Conservation (phyloP, 2,113 vertebrate species). For the Rhineura floridana region DNA sequence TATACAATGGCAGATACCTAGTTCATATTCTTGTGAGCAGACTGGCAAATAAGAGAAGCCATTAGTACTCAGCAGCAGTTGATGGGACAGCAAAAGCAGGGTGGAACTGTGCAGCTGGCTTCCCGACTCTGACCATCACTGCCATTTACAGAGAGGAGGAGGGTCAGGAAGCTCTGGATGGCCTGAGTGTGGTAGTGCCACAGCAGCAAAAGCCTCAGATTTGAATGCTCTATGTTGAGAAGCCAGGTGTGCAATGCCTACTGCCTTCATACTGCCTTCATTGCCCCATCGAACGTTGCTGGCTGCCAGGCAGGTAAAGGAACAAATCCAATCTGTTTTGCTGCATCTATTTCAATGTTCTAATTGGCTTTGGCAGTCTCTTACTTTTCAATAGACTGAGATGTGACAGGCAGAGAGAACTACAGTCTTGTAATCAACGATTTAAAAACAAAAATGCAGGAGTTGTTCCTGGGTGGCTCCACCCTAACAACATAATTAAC, state of each 20-base stretch:
- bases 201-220: too few relatives aligned
- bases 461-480: not conserved
- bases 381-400: not conserved
- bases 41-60: not conserved
- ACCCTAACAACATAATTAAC: not conserved
- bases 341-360: not conserved
- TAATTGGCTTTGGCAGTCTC: not conserved
- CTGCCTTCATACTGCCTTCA: too few relatives aligned
- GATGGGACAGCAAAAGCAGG: too few relatives aligned
- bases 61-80: too few relatives aligned
- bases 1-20: not conserved
- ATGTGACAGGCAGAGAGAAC: not conserved
- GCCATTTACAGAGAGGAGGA: too few relatives aligned
- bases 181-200: too few relatives aligned
- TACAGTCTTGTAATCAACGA: not conserved
- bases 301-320: not conserved
- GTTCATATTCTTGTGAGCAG: not conserved
- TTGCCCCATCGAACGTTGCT: too few relatives aligned
- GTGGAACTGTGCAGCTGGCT: too few relatives aligned
- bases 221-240: too few relatives aligned
- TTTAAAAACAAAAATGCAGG: not conserved
- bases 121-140: too few relatives aligned
- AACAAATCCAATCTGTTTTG: not conserved
- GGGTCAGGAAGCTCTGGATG: too few relatives aligned
- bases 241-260: too few relatives aligned